Conservation (phyloP, 2,797 vertebrate genomes). For the Pseudocheirus occidentalis region DNA sequence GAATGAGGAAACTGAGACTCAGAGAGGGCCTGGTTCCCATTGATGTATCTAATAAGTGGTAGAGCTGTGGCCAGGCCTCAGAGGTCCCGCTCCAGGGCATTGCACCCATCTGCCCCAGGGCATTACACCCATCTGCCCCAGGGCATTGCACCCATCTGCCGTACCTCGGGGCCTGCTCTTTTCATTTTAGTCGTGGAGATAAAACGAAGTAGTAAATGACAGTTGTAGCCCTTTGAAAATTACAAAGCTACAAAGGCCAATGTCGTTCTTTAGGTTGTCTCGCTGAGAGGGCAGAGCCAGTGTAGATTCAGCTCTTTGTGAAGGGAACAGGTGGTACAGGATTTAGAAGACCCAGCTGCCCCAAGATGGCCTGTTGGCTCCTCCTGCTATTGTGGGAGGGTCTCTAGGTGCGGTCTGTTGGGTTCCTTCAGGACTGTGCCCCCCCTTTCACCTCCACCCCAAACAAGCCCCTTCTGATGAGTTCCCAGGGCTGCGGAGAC, state of each 20-base stretch:
- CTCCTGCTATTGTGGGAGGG: neutral
- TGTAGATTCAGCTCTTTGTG: neutral
- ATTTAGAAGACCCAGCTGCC: neutral
- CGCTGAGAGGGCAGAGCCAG: neutral
- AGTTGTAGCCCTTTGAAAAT: neutral
- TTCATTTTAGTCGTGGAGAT: neutral
- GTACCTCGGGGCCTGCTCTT: neutral
- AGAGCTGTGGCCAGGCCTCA: neutral
- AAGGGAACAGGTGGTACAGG: neutral
- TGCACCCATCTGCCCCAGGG: accelerated
- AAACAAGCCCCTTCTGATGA: neutral
- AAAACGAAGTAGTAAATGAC: neutral
- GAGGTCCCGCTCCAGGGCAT: neutral
- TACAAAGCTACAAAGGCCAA: neutral
- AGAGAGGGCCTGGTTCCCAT: neutral
- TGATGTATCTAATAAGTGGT: neutral
- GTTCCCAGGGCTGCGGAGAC: neutral
- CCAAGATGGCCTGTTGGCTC: neutral
- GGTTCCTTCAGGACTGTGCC: neutral
- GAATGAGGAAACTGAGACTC: neutral
- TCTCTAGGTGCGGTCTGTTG: neutral
- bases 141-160: neutral
- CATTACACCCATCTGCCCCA: neutral
- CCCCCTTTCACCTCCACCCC: neutral
- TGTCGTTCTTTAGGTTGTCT: neutral